These are phyloP conservation scores for Auanema sp. DNA, from an alignment of 2,888 invertebrate species.

Conservation along the genomic window DNA sequence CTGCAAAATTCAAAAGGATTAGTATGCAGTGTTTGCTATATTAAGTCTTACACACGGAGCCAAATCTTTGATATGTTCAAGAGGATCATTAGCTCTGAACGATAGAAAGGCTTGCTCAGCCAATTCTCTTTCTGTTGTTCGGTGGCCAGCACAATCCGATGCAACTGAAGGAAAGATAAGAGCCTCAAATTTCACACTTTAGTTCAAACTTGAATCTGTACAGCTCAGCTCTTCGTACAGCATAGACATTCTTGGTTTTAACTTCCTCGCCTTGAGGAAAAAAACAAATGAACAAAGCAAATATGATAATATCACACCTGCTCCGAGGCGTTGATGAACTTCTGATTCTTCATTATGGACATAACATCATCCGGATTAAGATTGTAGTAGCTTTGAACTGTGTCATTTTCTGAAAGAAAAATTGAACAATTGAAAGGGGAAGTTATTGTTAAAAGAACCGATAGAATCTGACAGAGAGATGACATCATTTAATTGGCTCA, in stretches of 20 bases:
- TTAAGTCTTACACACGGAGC: constrained; percentile 37
- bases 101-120: constrained; percentile 5
- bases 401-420: constrained; percentile 24
- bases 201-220: neutral
- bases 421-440: neutral
- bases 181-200: neutral
- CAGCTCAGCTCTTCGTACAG: constrained; percentile 1
- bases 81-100: constrained; percentile 10
- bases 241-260: constrained; percentile 1
- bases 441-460: constrained; percentile 16
- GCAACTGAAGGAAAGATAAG: constrained; percentile 4
- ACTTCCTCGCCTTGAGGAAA: neutral
- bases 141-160: constrained; percentile 17
- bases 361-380: constrained; percentile 24
- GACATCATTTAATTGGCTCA: constrained; percentile 34
- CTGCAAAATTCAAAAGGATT: neutral
- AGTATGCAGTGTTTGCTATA: neutral
- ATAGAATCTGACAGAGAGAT: constrained; percentile 28
- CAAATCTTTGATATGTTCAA: constrained; percentile 28
- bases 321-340: neutral
- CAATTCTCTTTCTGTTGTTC: neutral
- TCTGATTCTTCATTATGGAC: neutral
- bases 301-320: constrained; percentile 1
- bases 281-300: neutral
- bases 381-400: constrained; percentile 31